phyloP scores from a whole-genome alignment of 2,888 invertebrate genomes.

The Blomia tropicalis region DNA sequence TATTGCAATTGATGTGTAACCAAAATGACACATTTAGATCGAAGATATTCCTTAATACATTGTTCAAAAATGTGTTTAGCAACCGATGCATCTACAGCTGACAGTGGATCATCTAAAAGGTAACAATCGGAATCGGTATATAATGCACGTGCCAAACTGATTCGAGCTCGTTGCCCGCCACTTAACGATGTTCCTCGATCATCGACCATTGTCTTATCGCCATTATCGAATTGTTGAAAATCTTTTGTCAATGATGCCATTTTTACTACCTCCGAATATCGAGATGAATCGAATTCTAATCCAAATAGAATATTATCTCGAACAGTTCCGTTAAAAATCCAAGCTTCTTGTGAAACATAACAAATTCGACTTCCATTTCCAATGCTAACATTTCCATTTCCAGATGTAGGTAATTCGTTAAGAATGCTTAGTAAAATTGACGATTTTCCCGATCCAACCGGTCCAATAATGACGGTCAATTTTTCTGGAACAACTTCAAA shows the following conservation, averaged over 20 bases:
- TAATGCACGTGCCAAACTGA: slow-evolving; percentile 32
- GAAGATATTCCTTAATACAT: slow-evolving; percentile 32
- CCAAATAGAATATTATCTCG: slow-evolving; percentile 87
- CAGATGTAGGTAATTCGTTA: slow-evolving; percentile 32
- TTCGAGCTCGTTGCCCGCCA: slow-evolving; percentile 39
- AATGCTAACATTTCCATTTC: slow-evolving; percentile 32
- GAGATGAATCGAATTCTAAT: slow-evolving; percentile 43
- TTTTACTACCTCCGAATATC: slow-evolving; percentile 41
- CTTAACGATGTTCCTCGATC: slow-evolving; percentile 44
- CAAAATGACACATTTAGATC: slow-evolving; percentile 37
- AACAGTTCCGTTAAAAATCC: slow-evolving; percentile 56
- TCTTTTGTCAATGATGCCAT: slow-evolving; percentile 40
- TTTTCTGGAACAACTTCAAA: slow-evolving; percentile 37
- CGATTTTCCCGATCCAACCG: slow-evolving; percentile 56
- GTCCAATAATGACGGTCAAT: slow-evolving; percentile 52
- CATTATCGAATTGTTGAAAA: slow-evolving; percentile 37
- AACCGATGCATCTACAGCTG: slow-evolving; percentile 38
- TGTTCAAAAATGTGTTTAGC: slow-evolving; percentile 39
- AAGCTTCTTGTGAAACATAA: slow-evolving; percentile 47
- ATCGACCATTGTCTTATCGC: slow-evolving; percentile 42
- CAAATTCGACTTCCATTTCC: slow-evolving; percentile 34
- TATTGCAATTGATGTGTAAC: slow-evolving; percentile 43
- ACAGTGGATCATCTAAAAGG: slow-evolving; percentile 40
- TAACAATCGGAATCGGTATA: slow-evolving; percentile 40
- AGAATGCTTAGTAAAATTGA: slow-evolving; percentile 36